Percentiles rank a stretch among this genome's conserved stretches.
These are phyloP conservation scores for Popillia japonica DNA, from an alignment of 1,140 invertebrate genomes.

Conservation along the genomic window DNA sequence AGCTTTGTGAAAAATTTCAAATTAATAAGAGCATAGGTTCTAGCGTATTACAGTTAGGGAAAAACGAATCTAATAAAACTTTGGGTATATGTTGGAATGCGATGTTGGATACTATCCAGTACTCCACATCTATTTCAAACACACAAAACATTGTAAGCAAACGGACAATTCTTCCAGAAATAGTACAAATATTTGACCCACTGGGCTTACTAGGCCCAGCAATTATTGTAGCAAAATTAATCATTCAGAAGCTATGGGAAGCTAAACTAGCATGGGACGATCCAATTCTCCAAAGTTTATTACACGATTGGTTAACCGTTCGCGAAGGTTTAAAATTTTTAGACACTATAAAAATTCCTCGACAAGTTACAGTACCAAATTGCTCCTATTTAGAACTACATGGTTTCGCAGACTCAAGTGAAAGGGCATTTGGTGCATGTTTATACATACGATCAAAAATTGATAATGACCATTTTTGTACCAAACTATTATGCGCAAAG, in stretches of 20 bases:
- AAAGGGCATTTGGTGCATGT: background rate
- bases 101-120: too few species aligned
- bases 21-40: background rate
- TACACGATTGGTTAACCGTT: background rate
- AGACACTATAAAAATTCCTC: background rate
- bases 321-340: background rate
- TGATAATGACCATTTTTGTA: background rate
- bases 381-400: background rate
- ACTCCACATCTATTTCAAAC: too few species aligned
- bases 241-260: slow-evolving; percentile 59
- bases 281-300: too few species aligned
- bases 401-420: background rate
- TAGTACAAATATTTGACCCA: slow-evolving; percentile 55
- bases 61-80: too few species aligned
- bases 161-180: too few species aligned
- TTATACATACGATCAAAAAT: background rate
- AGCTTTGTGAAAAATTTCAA: background rate
- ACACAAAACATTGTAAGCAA: too few species aligned
- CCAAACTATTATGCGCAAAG: background rate
- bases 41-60: too few species aligned
- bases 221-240: slow-evolving; percentile 56
- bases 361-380: background rate
- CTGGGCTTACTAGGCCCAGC: slow-evolving; percentile 57
- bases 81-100: background rate
- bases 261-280: slow-evolving; percentile 58